phyloP scores from a whole-genome alignment of 2,113 vertebrate genomes.

The Phylloscopus trochiloides region DNA sequence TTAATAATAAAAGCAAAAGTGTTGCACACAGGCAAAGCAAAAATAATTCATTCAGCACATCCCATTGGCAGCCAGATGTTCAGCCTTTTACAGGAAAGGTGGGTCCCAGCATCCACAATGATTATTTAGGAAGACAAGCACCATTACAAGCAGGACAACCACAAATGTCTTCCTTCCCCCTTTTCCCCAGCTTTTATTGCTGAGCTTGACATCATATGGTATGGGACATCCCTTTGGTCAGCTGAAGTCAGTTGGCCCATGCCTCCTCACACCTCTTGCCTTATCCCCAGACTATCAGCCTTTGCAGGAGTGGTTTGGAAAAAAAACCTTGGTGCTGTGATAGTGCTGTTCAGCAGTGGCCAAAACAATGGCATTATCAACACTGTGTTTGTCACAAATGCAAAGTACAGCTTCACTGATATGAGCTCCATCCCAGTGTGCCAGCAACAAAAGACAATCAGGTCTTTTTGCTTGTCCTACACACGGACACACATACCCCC shows the following conservation, averaged over 20 bases:
- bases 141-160: not conserved
- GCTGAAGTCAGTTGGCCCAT: not conserved
- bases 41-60: not conserved
- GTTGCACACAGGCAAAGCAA: not conserved
- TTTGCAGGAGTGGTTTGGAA: not conserved
- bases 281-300: not conserved
- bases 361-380: not conserved
- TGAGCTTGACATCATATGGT: not conserved
- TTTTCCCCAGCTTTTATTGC: not conserved
- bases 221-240: not conserved
- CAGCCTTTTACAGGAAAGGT: not conserved
- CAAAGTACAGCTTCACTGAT: not conserved
- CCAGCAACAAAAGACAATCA: not conserved
- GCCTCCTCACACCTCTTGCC: not conserved
- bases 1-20: not conserved
- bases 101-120: too few relatives aligned
- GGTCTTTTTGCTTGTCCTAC: not conserved
- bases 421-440: not conserved
- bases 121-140: not conserved
- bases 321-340: not conserved
- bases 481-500: not conserved
- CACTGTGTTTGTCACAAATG: not conserved
- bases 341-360: not conserved
- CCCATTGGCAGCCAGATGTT: not conserved
- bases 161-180: not conserved